Evolutionary conservation across 2,797 vertebrate genomes (phyloP).

Genomic region (Tiaroga cobitis): DNA sequence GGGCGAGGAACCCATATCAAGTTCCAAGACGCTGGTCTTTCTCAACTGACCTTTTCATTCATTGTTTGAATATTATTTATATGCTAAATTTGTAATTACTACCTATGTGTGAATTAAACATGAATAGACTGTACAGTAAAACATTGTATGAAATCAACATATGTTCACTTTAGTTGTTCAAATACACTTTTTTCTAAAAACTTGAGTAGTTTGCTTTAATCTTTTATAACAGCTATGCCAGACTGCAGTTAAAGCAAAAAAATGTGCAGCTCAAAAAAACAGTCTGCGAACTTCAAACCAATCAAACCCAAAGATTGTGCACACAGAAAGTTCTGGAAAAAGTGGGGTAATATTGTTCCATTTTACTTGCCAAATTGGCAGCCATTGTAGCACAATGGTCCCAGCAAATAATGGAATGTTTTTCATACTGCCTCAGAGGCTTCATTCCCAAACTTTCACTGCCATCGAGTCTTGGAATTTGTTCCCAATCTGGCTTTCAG

Average conservation of each 20-base stretch:
- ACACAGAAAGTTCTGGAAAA: slow-evolving; percentile 74
- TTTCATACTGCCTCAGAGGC: slow-evolving; percentile 70
- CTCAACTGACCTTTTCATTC: slow-evolving; percentile 38
- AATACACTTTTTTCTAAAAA: slow-evolving; percentile 75
- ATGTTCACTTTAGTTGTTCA: slow-evolving; percentile 72
- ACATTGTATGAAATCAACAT: slow-evolving; percentile 70
- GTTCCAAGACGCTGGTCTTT: slow-evolving; percentile 37
- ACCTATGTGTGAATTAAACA: slow-evolving; percentile 75
- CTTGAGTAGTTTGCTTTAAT: slow-evolving; percentile 13
- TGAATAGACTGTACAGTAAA: slow-evolving; percentile 73
- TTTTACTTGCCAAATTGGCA: slow-evolving; percentile 74
- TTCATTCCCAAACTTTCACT: slow-evolving; percentile 65
- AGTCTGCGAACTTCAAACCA: slow-evolving; percentile 66
- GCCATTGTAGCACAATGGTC: slow-evolving; percentile 60
- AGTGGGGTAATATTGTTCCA: slow-evolving; percentile 74
- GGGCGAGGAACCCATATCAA: slow-evolving; percentile 23
- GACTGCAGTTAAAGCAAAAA: slow-evolving; percentile 20
- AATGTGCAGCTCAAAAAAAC: background rate
- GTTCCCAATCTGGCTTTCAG: slow-evolving; percentile 51
- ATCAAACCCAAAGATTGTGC: slow-evolving; percentile 68
- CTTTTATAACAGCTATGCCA: slow-evolving; percentile 21
- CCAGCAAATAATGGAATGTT: slow-evolving; percentile 73
- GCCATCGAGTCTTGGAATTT: slow-evolving; percentile 56
- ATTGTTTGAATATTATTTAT: slow-evolving; percentile 57
- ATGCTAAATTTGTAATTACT: slow-evolving; percentile 64